Percentiles rank a stretch among this genome's conserved stretches.
phyloP scores from a whole-genome alignment of 2,113 vertebrate genomes.

The Trochalopteron elliotii region DNA sequence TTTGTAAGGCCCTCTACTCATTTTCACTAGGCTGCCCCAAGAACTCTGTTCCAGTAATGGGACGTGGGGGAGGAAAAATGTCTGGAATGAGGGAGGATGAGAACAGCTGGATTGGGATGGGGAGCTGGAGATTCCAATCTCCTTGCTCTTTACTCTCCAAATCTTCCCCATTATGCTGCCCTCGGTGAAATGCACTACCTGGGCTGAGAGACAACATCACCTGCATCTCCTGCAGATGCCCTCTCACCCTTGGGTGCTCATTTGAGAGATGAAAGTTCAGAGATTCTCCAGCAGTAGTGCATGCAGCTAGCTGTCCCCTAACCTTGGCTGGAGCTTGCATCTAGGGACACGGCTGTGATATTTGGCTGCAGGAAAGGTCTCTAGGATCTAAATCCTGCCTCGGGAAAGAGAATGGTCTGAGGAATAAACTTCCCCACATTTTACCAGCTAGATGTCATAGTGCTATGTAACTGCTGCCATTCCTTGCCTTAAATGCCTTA shows the following conservation, averaged over 20 bases:
- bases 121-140: background rate
- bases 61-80: background rate
- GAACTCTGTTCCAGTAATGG: background rate
- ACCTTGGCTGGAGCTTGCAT: background rate
- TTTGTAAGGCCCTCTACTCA: background rate
- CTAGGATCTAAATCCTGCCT: background rate
- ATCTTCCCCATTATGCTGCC: background rate
- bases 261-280: background rate
- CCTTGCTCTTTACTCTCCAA: background rate
- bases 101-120: background rate
- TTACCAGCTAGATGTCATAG: background rate
- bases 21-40: background rate
- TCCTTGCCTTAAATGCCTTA: background rate
- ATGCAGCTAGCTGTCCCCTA: background rate
- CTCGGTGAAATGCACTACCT: rapidly evolving
- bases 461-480: background rate
- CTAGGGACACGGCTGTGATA: background rate
- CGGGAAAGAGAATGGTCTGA: background rate
- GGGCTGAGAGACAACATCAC: background rate
- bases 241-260: rapidly evolving
- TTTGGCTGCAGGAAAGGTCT: background rate
- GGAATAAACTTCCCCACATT: background rate
- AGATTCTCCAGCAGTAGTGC: background rate
- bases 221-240: background rate
- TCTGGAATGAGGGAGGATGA: background rate